phyloP scores from a whole-genome alignment of 2,113 vertebrate genomes.

The Esox niger region DNA sequence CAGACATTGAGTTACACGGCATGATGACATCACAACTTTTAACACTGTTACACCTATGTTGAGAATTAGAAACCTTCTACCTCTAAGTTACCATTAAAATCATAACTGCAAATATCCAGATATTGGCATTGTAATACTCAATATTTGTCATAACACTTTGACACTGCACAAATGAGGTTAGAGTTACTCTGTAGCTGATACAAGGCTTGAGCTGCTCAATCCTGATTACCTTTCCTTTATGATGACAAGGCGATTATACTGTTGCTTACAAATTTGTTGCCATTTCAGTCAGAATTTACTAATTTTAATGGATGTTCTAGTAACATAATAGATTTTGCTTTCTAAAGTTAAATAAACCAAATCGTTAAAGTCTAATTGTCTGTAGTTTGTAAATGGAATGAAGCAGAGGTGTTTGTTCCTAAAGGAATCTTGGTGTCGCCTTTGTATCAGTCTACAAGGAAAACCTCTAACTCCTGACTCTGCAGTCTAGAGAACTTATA shows the following conservation, averaged over 20 bases:
- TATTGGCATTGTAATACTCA: constrained; percentile 42
- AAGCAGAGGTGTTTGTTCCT: not conserved
- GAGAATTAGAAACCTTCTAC: not conserved
- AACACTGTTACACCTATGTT: constrained; percentile 36
- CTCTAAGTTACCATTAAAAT: constrained; percentile 2
- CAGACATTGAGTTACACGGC: not conserved
- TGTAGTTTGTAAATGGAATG: not conserved
- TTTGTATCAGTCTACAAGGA: constrained; percentile 40
- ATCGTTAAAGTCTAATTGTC: not conserved
- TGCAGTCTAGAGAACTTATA: constrained; percentile 17
- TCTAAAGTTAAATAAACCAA: not conserved
- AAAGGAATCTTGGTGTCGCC: not conserved
- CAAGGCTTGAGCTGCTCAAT: constrained; percentile 18
- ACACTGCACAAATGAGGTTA: constrained; percentile 18
- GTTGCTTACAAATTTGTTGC: not conserved
- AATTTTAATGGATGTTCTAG: not conserved
- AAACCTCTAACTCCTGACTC: constrained; percentile 15
- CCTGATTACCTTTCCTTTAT: not conserved
- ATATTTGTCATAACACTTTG: constrained; percentile 43
- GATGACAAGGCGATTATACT: not conserved
- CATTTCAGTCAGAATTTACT: not conserved
- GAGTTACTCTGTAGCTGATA: constrained; percentile 30
- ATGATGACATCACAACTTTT: constrained; percentile 7
- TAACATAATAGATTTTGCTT: constrained; percentile 7
- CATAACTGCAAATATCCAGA: constrained; percentile 24